These are phyloP conservation scores for Dendrolimus houi DNA, from an alignment of 2,888 invertebrate genomes.

Conservation along the genomic window DNA sequence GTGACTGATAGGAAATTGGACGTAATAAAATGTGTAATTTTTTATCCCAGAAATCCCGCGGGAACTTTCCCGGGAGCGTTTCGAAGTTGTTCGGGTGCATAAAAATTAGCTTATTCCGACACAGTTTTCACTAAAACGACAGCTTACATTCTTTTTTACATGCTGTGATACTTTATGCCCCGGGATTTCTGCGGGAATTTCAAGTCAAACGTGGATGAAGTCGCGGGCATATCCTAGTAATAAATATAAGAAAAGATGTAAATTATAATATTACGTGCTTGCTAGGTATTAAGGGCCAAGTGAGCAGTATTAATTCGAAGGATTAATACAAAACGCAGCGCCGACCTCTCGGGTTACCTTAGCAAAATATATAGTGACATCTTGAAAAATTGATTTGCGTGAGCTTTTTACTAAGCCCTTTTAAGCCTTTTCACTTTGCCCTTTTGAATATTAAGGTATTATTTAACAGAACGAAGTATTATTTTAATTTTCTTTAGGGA, in stretches of 20 bases:
- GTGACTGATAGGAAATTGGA: too few relatives aligned
- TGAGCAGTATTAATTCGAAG: not conserved
- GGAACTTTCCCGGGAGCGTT: too few relatives aligned
- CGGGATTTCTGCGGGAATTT: too few relatives aligned
- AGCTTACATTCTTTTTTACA: too few relatives aligned
- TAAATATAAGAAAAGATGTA: not conserved
- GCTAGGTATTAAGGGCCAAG: not conserved
- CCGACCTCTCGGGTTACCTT: not conserved
- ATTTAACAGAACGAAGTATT: not conserved
- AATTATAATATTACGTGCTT: not conserved
- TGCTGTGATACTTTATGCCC: too few relatives aligned
- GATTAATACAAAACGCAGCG: not conserved
- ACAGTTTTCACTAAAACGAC: too few relatives aligned
- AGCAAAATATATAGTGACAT: slow-evolving; percentile 2
- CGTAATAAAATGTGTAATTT: too few relatives aligned
- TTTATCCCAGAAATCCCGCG: too few relatives aligned
- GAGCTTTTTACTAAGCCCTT: slow-evolving; percentile 1
- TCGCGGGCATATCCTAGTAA: too few relatives aligned
- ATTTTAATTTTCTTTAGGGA: not conserved
- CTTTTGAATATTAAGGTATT: not conserved
- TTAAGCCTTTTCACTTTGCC: not conserved
- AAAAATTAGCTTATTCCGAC: too few relatives aligned
- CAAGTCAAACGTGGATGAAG: too few relatives aligned
- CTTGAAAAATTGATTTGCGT: slow-evolving; percentile 5
- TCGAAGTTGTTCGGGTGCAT: too few relatives aligned